phyloP scores from a whole-genome alignment of 2,113 vertebrate species.

The Serinus canaria region DNA sequence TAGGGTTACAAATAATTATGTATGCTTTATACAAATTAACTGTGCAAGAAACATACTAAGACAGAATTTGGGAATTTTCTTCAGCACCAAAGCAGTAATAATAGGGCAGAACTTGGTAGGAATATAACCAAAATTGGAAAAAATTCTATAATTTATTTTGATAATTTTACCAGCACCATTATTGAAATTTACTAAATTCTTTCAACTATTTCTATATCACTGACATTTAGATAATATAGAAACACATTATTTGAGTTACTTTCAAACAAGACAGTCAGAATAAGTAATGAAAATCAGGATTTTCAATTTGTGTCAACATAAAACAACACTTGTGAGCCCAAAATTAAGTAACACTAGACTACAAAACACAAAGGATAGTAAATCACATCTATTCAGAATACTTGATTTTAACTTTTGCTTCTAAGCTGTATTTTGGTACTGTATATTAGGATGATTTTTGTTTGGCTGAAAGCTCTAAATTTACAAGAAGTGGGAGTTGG shows the following conservation, averaged over 20 bases:
- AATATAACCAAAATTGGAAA: neutral
- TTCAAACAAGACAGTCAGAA: neutral
- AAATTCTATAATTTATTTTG: neutral
- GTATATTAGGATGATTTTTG: neutral
- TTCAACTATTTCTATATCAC: neutral
- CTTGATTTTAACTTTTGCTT: neutral
- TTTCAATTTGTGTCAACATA: neutral
- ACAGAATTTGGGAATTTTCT: neutral
- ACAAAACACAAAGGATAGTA: neutral
- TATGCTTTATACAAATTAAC: neutral
- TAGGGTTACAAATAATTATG: neutral
- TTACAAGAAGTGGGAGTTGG: neutral
- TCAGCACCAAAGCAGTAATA: neutral
- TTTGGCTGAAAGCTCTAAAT: neutral
- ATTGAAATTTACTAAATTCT: neutral
- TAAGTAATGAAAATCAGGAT: neutral
- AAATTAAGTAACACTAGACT: neutral
- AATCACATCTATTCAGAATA: neutral
- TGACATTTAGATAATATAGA: neutral
- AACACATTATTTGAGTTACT: neutral
- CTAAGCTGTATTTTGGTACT: neutral
- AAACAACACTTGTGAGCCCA: neutral
- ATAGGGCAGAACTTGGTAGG: neutral
- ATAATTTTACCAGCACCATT: neutral
- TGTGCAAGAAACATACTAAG: neutral